Evolutionary conservation across 2,888 invertebrate species (phyloP).

Genomic region (Tetanocera ferruginea): DNA sequence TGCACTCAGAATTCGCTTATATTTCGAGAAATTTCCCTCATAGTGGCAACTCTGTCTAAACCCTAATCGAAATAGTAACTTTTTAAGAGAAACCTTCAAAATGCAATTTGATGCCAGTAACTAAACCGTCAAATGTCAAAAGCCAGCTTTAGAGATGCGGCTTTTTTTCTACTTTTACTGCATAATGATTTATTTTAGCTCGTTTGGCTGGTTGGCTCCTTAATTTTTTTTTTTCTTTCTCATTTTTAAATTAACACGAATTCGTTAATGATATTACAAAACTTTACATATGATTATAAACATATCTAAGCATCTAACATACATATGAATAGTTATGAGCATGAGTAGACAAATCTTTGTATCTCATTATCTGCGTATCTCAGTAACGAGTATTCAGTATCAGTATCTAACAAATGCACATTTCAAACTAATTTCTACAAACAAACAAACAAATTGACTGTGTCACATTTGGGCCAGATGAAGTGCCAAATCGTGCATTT

Average conservation of each 20-base stretch:
- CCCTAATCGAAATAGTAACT: no score
- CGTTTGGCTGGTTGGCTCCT: not conserved
- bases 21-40: no score
- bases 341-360: not conserved
- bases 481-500: no score
- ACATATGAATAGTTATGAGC: no score
- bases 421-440: not conserved
- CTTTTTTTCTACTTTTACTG: not conserved
- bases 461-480: no score
- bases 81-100: not conserved
- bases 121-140: not conserved
- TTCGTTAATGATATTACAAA: conserved; percentile 24
- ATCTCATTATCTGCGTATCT: not conserved
- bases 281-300: not conserved
- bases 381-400: not conserved
- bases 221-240: not conserved
- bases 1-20: no score
- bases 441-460: no score
- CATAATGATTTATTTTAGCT: not conserved
- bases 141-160: not conserved
- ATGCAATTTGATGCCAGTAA: not conserved
- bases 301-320: no score
- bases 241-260: not conserved
- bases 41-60: no score
- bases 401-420: conserved; percentile 1